These are phyloP conservation scores for Achlya flavicornis DNA, from an alignment of 2,888 invertebrate species.

Conservation along the genomic window DNA sequence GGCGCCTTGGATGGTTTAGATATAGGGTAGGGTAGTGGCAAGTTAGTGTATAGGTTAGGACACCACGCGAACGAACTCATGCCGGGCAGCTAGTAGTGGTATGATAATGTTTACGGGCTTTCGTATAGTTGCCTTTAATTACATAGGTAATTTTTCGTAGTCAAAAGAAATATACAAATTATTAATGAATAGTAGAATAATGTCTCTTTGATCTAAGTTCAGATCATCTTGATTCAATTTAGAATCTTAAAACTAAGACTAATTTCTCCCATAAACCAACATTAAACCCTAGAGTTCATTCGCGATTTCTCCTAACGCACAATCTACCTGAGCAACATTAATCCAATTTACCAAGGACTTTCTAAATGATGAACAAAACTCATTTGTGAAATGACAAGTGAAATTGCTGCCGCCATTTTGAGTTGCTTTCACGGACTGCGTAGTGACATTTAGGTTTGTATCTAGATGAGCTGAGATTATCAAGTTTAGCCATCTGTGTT, in stretches of 20 bases:
- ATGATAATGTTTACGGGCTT: neutral
- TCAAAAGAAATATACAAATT: no score
- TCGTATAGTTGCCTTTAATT: neutral
- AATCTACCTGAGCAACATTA: constrained; percentile 40
- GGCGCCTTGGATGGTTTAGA: no score
- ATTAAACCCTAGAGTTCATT: constrained; percentile 9
- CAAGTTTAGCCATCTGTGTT: constrained; percentile 52
- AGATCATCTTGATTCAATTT: neutral
- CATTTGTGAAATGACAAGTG: constrained; percentile 77
- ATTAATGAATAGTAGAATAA: no score
- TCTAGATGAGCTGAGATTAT: constrained; percentile 69
- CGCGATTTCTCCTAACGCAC: constrained; percentile 5
- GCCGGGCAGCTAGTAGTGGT: no score
- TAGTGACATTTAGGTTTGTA: constrained; percentile 61
- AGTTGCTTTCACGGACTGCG: constrained; percentile 58
- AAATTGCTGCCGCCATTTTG: constrained; percentile 53
- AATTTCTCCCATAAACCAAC: constrained; percentile 1
- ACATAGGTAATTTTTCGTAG: no score
- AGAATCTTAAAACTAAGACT: neutral
- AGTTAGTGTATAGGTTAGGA: no score
- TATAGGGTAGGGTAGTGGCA: no score
- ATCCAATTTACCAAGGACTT: constrained; percentile 72
- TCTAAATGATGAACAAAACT: constrained; percentile 79
- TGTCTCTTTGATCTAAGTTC: neutral
- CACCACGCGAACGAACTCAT: no score